A percentile compares a stretch with the other conserved stretches of the same genome.
Conservation (phyloP, 2,888 invertebrate genomes). For the Acronicta leporina region DNA sequence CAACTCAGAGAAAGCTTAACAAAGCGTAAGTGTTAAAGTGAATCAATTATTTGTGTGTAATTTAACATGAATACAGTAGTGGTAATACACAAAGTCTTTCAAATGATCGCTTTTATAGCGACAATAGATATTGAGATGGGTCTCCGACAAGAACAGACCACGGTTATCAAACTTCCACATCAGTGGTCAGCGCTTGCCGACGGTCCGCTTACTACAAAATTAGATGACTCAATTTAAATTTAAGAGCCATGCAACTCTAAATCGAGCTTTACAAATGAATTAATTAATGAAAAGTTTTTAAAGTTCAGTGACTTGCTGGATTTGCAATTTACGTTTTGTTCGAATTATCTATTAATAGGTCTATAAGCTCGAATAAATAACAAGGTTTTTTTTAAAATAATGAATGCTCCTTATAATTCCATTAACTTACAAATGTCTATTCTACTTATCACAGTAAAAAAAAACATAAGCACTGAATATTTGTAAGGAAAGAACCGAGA, state of each 20-base stretch:
- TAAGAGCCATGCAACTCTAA: conserved; percentile 18
- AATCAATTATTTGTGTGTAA: no score
- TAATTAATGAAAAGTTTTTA: conserved; percentile 9
- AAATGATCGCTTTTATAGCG: conserved; percentile 31
- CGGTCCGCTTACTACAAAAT: conserved; percentile 36
- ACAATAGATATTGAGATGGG: conserved; percentile 39
- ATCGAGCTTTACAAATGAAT: conserved; percentile 3
- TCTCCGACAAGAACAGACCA: conserved; percentile 46
- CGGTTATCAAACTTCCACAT: conserved; percentile 55
- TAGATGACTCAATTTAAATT: conserved; percentile 44
- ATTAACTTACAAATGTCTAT: neutral
- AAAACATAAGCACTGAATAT: no score
- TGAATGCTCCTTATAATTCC: neutral
- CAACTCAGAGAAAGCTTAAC: conserved; percentile 1
- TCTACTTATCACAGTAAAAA: no score
- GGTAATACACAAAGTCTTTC: conserved; percentile 14
- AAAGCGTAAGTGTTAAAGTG: neutral
- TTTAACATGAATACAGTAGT: conserved; percentile 3
- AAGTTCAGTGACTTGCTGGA: neutral
- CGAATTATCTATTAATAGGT: no score
- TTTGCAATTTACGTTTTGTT: no score
- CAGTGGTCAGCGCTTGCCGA: conserved; percentile 31
- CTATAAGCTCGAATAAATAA: no score
- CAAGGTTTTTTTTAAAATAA: no score
- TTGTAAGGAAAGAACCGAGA: no score